A percentile compares a stretch with the other conserved stretches of the same genome.
These are phyloP conservation scores for Colius striatus DNA, from an alignment of 2,113 vertebrate genomes.

Conservation along the genomic window DNA sequence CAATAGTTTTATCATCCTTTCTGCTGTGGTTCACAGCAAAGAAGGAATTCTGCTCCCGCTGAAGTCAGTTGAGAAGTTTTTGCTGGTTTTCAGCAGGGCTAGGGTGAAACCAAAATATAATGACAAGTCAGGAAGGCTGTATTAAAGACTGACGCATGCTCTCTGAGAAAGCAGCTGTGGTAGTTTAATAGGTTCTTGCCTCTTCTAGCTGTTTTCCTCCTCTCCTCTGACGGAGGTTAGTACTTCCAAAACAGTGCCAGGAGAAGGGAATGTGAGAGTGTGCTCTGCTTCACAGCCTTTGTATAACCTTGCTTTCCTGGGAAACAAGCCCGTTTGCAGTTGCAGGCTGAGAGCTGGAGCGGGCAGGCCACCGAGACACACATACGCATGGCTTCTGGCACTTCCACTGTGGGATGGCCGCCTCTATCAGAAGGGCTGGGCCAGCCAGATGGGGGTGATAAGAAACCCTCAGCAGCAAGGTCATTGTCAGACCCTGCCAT, in stretches of 20 bases:
- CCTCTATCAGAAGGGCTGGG: neutral
- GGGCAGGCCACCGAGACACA: neutral
- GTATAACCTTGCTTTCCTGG: neutral
- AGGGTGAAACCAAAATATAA: constrained; percentile 1
- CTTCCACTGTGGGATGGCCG: neutral
- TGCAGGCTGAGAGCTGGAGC: neutral
- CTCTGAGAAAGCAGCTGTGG: neutral
- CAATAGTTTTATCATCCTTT: neutral
- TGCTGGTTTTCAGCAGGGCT: constrained; percentile 6
- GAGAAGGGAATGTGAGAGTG: neutral
- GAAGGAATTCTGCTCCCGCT: neutral
- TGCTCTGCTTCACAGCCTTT: neutral
- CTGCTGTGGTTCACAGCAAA: neutral
- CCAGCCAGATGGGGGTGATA: neutral
- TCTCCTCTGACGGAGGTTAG: neutral
- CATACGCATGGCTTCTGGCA: neutral
- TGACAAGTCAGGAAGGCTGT: neutral
- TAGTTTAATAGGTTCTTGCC: neutral
- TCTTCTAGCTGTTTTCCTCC: neutral
- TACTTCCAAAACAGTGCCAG: neutral
- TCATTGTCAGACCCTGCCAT: neutral
- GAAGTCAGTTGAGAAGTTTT: neutral
- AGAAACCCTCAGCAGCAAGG: neutral
- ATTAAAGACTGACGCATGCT: neutral
- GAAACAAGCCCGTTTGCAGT: neutral